Evolutionary conservation across 1,140 invertebrate genomes (phyloP).

Genomic region (Drosophila obscura): DNA sequence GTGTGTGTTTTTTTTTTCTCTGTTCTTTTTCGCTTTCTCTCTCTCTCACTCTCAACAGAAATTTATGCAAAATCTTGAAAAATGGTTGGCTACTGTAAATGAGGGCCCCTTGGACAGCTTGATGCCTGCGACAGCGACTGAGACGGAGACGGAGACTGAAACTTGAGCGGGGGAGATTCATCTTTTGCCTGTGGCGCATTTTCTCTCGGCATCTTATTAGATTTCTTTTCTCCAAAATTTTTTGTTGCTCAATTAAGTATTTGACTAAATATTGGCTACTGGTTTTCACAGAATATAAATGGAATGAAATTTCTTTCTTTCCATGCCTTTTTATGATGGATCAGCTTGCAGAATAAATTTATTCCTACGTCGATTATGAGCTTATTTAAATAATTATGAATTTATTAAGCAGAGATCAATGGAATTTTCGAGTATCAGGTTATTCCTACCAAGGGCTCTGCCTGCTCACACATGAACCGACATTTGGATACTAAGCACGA

Average conservation of each 20-base stretch:
- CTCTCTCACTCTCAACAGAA: constrained; percentile 29
- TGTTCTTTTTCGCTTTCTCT: neutral
- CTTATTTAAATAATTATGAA: too few species aligned
- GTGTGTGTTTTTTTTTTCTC: neutral
- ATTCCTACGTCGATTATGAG: too few species aligned
- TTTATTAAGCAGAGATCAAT: too few species aligned
- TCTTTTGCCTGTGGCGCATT: constrained; percentile 27
- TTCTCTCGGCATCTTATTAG: constrained; percentile 40
- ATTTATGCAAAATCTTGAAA: constrained; percentile 81
- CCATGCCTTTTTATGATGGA: neutral
- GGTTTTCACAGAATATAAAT: constrained; percentile 42
- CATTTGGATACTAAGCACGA: too few species aligned
- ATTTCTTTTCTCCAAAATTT: neutral
- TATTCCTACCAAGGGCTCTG: too few species aligned
- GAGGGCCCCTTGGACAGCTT: constrained; percentile 28
- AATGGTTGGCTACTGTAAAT: constrained; percentile 78
- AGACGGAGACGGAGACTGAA: too few species aligned
- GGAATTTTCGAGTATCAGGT: too few species aligned
- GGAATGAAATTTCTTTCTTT: constrained; percentile 20
- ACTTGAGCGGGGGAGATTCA: neutral
- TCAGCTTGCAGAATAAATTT: neutral
- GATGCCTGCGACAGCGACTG: too few species aligned
- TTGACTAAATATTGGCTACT: constrained; percentile 66
- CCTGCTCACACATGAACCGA: too few species aligned
- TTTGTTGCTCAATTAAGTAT: neutral